Conservation (phyloP, 2,797 vertebrate species). For the Calcarius lapponicus region DNA sequence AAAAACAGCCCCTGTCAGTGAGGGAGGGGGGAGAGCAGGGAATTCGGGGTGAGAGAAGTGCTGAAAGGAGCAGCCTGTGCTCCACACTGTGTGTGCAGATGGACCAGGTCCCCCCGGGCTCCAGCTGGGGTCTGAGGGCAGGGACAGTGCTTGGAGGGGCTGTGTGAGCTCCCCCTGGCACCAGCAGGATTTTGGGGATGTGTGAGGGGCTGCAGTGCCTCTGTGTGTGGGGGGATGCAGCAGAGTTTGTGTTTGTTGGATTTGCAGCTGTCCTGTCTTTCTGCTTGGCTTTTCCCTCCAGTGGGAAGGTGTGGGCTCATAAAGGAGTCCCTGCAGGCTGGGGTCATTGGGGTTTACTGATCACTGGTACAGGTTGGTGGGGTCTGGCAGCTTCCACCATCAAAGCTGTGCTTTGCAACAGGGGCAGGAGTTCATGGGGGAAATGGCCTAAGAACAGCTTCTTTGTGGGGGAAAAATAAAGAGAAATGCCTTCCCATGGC, state of each 20-base stretch:
- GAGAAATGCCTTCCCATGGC: too few relatives aligned
- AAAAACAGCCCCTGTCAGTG: conserved; percentile 16
- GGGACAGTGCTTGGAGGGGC: background rate
- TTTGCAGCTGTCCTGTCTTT: background rate
- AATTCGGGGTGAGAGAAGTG: conserved; percentile 18
- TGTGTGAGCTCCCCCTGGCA: background rate
- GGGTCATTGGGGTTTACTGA: too few relatives aligned
- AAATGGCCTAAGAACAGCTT: too few relatives aligned
- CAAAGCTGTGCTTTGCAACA: too few relatives aligned
- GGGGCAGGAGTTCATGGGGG: too few relatives aligned
- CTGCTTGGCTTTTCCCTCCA: background rate
- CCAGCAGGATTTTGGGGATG: background rate
- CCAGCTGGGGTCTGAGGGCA: background rate
- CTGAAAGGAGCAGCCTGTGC: conserved; percentile 46
- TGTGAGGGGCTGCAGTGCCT: rapidly evolving
- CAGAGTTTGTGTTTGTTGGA: background rate
- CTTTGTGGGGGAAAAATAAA: too few relatives aligned
- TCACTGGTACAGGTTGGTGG: too few relatives aligned
- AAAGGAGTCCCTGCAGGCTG: too few relatives aligned
- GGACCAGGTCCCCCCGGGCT: background rate
- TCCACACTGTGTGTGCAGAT: background rate
- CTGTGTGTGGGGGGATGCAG: too few relatives aligned
- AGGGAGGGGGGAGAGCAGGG: background rate
- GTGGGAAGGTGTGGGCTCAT: background rate
- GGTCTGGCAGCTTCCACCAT: too few relatives aligned